Base-by-base conservation (phyloP, 2,113 vertebrate species). In the Pomatostomus ruficeps region DNA sequence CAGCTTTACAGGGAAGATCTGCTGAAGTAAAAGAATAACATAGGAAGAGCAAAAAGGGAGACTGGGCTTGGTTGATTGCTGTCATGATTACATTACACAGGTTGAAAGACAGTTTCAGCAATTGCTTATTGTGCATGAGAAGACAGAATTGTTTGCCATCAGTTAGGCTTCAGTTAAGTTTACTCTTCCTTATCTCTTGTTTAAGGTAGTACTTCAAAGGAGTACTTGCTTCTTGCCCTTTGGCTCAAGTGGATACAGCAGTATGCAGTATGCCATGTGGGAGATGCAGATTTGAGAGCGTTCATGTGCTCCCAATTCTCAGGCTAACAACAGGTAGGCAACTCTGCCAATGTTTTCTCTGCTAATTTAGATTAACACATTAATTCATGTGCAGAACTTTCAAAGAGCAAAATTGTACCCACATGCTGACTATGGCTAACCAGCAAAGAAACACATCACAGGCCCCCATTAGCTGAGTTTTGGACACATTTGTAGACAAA, bases 181-280 rank as follows among this genome's bases (percentile, higher is more conserved):
- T 97, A 97, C 96, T 92, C 71, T 96, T 97, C 88, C 97, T 97
- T 98, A 98, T 97, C 97, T 97, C 89, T 92, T 95, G 91, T 97
- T 98, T 97, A 97, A 98, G 96, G 97, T 92, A 91, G 71, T 93
- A 97, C 97, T 97, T 98, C 97, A 98, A 98, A 98, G 97, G 80
- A 93, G 65, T 88, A 92, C 94, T 98, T 96, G 91, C 90, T 95
- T 76, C 96, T 97, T 65, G 81, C 97, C 80, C 93, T 93, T 93
- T 91, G 93, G 89, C 73, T 96, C 83, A 97, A 97, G 95, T 95
- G 91, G 93, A 96, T 71, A 96, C 78, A 97, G 91, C 55, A 81
- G 84, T 25, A n/a, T n/a, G n/a, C n/a, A 23, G 61, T 85, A 86
- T 90, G 91, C 92, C 93, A 95, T 93, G 90, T 86, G 92, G 83